Conservation (phyloP, 2,797 vertebrate species). For the Etheostoma nigrum region DNA sequence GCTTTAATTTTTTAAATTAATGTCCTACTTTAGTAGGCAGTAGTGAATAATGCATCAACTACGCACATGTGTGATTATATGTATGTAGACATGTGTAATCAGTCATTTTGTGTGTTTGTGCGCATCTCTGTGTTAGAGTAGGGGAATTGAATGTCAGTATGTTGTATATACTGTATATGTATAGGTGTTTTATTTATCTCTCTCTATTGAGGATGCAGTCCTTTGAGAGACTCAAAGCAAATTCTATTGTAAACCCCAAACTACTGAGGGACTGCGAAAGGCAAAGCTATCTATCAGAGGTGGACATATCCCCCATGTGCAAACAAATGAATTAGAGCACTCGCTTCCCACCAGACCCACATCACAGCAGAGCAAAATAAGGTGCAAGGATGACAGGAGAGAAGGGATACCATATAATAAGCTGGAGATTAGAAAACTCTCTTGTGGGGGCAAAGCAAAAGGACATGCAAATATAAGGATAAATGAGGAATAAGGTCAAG, state of each 20-base stretch:
- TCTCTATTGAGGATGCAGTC: slow-evolving; percentile 72
- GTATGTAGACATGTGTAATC: slow-evolving; percentile 29
- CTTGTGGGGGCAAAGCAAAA: slow-evolving; percentile 51
- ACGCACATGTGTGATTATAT: slow-evolving; percentile 44
- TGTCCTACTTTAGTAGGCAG: slow-evolving; percentile 1
- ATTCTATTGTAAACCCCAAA: slow-evolving; percentile 72
- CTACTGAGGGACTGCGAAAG: slow-evolving; percentile 62
- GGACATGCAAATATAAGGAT: slow-evolving; percentile 58
- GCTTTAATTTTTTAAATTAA: slow-evolving; percentile 18
- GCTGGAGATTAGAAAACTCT: slow-evolving; percentile 66
- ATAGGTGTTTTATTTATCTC: slow-evolving; percentile 72
- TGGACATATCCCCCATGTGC: slow-evolving; percentile 77
- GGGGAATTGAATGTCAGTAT: slow-evolving; percentile 48
- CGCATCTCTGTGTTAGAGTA: slow-evolving; percentile 29
- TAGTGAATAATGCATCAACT: slow-evolving; percentile 27
- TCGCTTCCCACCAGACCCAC: slow-evolving; percentile 54
- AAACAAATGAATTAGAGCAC: slow-evolving; percentile 82
- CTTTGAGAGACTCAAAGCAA: slow-evolving; percentile 73
- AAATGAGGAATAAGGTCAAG: slow-evolving; percentile 71
- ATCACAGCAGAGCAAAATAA: slow-evolving; percentile 48
- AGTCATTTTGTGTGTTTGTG: slow-evolving; percentile 24
- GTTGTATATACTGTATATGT: slow-evolving; percentile 33
- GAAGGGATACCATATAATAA: slow-evolving; percentile 60
- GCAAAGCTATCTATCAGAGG: slow-evolving; percentile 81
- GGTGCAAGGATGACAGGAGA: slow-evolving; percentile 51